These are phyloP conservation scores for Salmo trutta DNA, from an alignment of 2,797 vertebrate species.

Conservation along the genomic window DNA sequence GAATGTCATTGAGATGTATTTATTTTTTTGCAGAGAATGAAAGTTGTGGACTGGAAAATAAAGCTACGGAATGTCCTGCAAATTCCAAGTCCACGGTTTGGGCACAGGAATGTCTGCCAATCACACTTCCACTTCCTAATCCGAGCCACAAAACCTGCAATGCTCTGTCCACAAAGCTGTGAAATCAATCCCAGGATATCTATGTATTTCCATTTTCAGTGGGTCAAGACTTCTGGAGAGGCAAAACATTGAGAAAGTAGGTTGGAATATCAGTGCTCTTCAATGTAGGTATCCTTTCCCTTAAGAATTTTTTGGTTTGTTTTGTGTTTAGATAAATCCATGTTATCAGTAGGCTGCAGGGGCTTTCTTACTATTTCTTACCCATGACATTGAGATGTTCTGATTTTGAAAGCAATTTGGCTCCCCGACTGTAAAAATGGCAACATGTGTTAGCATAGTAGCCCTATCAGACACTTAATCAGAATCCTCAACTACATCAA, in stretches of 20 bases:
- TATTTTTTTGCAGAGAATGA: not conserved
- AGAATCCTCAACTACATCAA: slow-evolving; percentile 8
- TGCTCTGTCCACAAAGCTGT: slow-evolving; percentile 46
- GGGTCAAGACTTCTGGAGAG: slow-evolving; percentile 15
- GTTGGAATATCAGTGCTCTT: not conserved
- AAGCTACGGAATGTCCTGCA: not conserved
- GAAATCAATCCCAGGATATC: slow-evolving; percentile 45
- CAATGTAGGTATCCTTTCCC: not conserved
- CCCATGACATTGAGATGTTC: slow-evolving; percentile 31
- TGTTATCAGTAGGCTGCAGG: slow-evolving; percentile 37
- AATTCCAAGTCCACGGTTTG: not conserved
- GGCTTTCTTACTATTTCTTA: slow-evolving; percentile 34
- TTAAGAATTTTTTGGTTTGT: no score
- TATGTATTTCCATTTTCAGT: slow-evolving; percentile 23
- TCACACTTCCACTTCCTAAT: slow-evolving; percentile 42
- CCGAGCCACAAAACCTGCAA: slow-evolving; percentile 35
- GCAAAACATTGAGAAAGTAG: not conserved
- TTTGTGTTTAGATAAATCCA: slow-evolving; percentile 20
- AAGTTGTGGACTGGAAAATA: not conserved
- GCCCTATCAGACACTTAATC: slow-evolving; percentile 40
- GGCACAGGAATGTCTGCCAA: slow-evolving; percentile 41
- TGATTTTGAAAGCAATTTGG: slow-evolving; percentile 20
- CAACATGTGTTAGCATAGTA: slow-evolving; percentile 34
- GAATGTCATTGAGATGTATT: not conserved
- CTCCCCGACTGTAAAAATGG: slow-evolving; percentile 26